Percentiles rank a stretch among this genome's conserved stretches.
phyloP scores from a whole-genome alignment of 2,113 vertebrate species.

The Corythaeola cristata region DNA sequence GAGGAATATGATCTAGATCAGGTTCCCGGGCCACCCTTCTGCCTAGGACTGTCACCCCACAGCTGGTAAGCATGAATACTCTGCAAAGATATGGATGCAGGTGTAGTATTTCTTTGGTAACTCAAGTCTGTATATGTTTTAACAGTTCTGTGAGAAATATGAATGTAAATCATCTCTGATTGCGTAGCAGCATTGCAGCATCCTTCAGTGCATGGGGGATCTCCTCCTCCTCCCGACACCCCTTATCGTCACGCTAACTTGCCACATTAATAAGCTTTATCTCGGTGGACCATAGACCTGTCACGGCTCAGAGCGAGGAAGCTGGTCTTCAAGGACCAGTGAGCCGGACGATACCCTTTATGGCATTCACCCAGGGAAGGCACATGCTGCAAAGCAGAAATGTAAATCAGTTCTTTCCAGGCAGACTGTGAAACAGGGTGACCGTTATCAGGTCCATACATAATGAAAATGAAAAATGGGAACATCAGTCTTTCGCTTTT shows the following conservation, averaged over 20 bases:
- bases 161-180: neutral
- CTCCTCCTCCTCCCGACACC: neutral
- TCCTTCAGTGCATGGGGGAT: neutral
- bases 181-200: neutral
- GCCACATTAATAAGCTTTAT: constrained; percentile 15
- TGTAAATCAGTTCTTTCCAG: constrained; percentile 17
- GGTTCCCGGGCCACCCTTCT: neutral
- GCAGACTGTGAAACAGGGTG: neutral
- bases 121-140: neutral
- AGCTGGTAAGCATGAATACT: neutral
- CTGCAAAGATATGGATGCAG: neutral
- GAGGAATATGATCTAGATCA: neutral
- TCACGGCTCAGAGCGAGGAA: neutral
- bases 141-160: neutral
- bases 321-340: constrained; percentile 20
- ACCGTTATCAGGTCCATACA: constrained; percentile 7
- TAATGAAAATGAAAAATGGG: constrained; percentile 12
- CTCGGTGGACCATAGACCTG: neutral
- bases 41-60: neutral
- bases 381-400: constrained; percentile 14
- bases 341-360: neutral
- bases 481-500: neutral
- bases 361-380: constrained; percentile 8
- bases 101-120: neutral
- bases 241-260: neutral